A percentile compares a stretch with the other conserved stretches of the same genome.
Evolutionary conservation across 1,140 invertebrate genomes (phyloP).

Genomic region (Leptonema lineaticorne): DNA sequence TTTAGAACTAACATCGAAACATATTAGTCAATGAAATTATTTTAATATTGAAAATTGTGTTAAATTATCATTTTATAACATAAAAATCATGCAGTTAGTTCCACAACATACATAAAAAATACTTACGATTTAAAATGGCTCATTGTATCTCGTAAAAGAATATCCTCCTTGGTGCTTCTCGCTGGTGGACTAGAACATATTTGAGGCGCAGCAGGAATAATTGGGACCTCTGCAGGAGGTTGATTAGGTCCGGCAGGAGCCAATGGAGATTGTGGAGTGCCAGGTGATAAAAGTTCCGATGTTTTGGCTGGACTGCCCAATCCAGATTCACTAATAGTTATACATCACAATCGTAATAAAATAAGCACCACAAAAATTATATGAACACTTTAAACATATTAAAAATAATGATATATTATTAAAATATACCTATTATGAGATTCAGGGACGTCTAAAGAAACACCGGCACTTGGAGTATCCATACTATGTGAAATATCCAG

Average conservation of each 20-base stretch:
- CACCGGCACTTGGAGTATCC: slow-evolving; percentile 54
- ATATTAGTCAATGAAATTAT: no score
- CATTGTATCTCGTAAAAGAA: slow-evolving; percentile 49
- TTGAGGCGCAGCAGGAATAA: slow-evolving; percentile 45
- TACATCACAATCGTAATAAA: slow-evolving; percentile 7
- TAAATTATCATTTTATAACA: no score
- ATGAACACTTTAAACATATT: slow-evolving; percentile 2
- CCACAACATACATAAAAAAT: background rate
- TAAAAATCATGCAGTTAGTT: background rate
- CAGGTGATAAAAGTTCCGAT: slow-evolving; percentile 47
- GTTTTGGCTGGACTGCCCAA: slow-evolving; percentile 53
- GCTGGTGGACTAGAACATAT: slow-evolving; percentile 51
- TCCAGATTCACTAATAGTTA: slow-evolving; percentile 52
- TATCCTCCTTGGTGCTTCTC: slow-evolving; percentile 46
- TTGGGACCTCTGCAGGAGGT: slow-evolving; percentile 37
- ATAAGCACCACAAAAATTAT: slow-evolving; percentile 8
- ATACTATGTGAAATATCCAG: slow-evolving; percentile 55
- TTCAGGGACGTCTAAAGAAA: slow-evolving; percentile 54
- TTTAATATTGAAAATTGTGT: no score
- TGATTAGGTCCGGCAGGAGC: slow-evolving; percentile 8
- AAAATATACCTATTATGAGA: slow-evolving; percentile 50
- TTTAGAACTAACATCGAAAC: no score
- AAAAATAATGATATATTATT: background rate
- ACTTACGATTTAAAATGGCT: slow-evolving; percentile 56
- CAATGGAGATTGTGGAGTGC: slow-evolving; percentile 38